These are phyloP conservation scores for Gavialis gangeticus DNA, from an alignment of 2,113 vertebrate species.

Conservation along the genomic window DNA sequence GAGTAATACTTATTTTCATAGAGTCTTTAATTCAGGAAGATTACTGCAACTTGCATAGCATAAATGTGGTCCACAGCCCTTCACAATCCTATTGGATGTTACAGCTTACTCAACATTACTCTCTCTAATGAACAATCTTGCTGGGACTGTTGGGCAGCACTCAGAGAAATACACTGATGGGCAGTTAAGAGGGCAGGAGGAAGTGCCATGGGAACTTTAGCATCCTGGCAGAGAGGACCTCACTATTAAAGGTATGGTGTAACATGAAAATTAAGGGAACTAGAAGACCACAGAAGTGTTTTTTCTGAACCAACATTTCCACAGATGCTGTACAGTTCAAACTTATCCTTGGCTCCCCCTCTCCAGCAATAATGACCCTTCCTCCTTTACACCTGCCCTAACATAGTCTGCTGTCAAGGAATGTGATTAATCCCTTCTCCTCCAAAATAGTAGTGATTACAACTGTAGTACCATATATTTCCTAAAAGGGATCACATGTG, in stretches of 20 bases:
- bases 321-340: not conserved
- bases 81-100: not conserved
- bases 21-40: not conserved
- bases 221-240: not conserved
- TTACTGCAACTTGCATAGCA: not conserved
- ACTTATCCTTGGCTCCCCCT: not conserved
- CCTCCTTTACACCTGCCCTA: not conserved
- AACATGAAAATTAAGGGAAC: accelerated
- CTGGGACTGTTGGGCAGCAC: not conserved
- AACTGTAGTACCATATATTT: not conserved
- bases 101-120: not conserved
- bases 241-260: accelerated
- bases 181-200: accelerated
- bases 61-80: not conserved
- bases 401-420: not conserved
- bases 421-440: not conserved
- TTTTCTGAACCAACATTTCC: no score
- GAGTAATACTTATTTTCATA: not conserved
- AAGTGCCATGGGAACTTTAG: not conserved
- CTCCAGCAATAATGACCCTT: not conserved
- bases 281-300: not conserved
- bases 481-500: not conserved
- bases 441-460: not conserved
- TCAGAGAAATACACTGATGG: not conserved
- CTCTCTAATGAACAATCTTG: not conserved